These are phyloP conservation scores for Herminia tarsipennalis DNA, from an alignment of 2,888 invertebrate species.

Conservation along the genomic window DNA sequence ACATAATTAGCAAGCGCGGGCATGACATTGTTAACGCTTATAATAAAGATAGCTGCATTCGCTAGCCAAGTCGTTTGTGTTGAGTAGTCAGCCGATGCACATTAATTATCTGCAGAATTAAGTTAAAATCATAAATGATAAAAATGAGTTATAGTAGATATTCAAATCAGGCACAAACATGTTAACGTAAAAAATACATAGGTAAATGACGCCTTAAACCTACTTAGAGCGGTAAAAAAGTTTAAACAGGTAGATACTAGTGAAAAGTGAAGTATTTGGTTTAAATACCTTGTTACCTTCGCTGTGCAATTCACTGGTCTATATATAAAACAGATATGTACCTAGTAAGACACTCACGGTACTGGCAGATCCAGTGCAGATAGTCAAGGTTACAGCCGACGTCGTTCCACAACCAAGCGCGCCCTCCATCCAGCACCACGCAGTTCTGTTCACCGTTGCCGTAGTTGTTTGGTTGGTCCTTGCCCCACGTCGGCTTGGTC, in stretches of 20 bases:
- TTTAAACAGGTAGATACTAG: too few relatives aligned
- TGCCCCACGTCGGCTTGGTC: conserved; percentile 94
- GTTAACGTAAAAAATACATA: too few relatives aligned
- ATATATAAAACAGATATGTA: conserved; percentile 77
- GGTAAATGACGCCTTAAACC: background rate
- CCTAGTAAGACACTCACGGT: conserved; percentile 89
- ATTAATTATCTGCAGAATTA: too few relatives aligned
- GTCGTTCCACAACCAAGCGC: conserved; percentile 97
- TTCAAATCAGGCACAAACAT: too few relatives aligned
- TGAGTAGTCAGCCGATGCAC: too few relatives aligned
- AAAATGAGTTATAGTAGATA: too few relatives aligned
- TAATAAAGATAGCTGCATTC: too few relatives aligned
- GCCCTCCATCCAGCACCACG: conserved; percentile 95
- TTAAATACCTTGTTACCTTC: conserved; percentile 27
- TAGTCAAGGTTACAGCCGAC: conserved; percentile 97
- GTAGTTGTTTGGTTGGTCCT: conserved; percentile 97
- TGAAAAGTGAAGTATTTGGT: background rate
- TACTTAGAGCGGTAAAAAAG: background rate
- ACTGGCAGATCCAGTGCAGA: conserved; percentile 96
- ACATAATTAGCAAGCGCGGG: too few relatives aligned
- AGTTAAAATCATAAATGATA: too few relatives aligned
- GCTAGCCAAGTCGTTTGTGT: too few relatives aligned
- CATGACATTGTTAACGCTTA: too few relatives aligned
- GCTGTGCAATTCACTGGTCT: conserved; percentile 48
- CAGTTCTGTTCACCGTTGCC: conserved; percentile 96